Evolutionary conservation across 2,888 invertebrate genomes (phyloP), one percentile per base, ranked within the genome.

Genomic region (Cosmopolites sordidus): DNA sequence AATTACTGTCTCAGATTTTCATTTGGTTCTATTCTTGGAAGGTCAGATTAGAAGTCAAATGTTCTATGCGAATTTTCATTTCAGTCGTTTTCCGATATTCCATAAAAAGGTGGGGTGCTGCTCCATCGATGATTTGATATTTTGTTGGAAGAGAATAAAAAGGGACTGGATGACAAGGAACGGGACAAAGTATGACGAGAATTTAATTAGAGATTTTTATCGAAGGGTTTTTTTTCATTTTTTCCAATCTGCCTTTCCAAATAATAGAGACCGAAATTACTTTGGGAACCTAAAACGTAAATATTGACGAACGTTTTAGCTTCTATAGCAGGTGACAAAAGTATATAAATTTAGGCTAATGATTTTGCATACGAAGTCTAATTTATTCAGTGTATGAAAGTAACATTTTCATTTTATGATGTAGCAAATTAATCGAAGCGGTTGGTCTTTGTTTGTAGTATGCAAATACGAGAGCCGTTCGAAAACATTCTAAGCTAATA

Each of bases 201-300:
- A 33, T 33, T 12, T 33, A 33, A 33, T 33, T 33, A 33, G 8
- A n/a, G 33, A 33, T n/a, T 33, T 33, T 33, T 33, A 33, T 33
- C 33, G 33, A 9, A 11, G 33, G 4, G 11, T 33, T 33, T 33
- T 33, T 33, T 12, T 11, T n/a, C 33, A n/a, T 33, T 33, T 12
- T 33, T 33, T 33, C 22, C 22, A 22, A 22, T 22, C 22, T 22
- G 22, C 22, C 22, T 8, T 22, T 22, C 22, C 22, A 22, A 22
- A 22, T 22, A 22, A 22, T 8, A 22, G 22, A 22, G 22, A 8
- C 22, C 22, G 22, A 22, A 22, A 22, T 22, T 22, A 22, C 8
- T 22, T 3, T 3, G 3, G 4, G 22, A 22, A 22, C 8, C 22
- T 22, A 5, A 8, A 22, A 22, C 22, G 22, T 22, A 22, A 22